Base-by-base conservation (phyloP, 2,888 invertebrate species). In the Spicauda simplicius region DNA sequence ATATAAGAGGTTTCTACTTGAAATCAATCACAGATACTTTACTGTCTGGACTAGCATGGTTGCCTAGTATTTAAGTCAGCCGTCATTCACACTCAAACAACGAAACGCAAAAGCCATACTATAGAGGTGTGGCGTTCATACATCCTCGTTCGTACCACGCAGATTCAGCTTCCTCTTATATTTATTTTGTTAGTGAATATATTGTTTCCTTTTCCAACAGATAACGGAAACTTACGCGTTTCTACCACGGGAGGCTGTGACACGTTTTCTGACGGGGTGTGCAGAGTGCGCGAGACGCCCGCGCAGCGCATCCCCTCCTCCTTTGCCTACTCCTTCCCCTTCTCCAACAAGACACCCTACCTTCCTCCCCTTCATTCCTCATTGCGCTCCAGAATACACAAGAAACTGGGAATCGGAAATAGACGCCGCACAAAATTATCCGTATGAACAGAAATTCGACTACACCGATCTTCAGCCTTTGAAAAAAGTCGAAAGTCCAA, bases 191-290 rank as follows among this genome's bases (percentile, higher is more conserved):
- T 25, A 25, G 5, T 25, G 5, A 16, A 33, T 19, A 0, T n/a
- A 16, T 52, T 30, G 2, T 53, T 80, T 81, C 86, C 85, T 41
- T 45, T 83, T 82, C 82, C 94, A 93, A 69, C 95, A 99, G 99
- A 98, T 99, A 82, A 98, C 98, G 63, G 98, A 99, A 93, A 98
- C 97, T 70, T 99, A 98, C 94, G 98, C 98, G 61, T 99, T 98
- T 85, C 94, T 99, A 77, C 99, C 99, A 5, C 96, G 99, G 68
- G 99, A 99, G 91, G 98, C 99, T 60, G 98, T 99, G 84, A 99
- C 99, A 69, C 96, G 98, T 79, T 99, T 99, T 93, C 96, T 99
- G 69, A 96, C 98, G 88, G 97, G 98, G 79, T 99, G 98, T 88
- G 96, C 97, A 54, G 98, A 98, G 89, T 99, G 99, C 89, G 97